Percentiles rank a stretch among this genome's conserved stretches.
These are phyloP conservation scores for Oligia latruncula DNA, from an alignment of 2,888 invertebrate genomes.

Conservation along the genomic window DNA sequence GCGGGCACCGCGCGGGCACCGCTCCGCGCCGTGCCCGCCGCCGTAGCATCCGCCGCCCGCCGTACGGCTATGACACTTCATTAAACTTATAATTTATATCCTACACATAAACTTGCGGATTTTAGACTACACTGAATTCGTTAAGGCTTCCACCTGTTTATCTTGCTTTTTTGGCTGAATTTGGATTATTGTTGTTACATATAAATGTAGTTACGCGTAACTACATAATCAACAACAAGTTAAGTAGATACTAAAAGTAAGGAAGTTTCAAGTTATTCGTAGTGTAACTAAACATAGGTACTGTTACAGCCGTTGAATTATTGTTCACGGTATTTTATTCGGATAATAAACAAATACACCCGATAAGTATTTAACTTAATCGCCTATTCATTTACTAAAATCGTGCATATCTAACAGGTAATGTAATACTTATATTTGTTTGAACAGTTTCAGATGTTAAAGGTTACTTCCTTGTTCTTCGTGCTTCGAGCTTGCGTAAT, in stretches of 20 bases:
- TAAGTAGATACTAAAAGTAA: conserved; percentile 13
- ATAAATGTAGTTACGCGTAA: not conserved
- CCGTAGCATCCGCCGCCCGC: conserved; percentile 15
- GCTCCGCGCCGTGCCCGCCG: not conserved
- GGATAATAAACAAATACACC: conserved; percentile 64
- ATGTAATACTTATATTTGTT: conserved; percentile 84
- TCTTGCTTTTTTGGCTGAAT: not conserved
- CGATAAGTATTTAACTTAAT: conserved; percentile 66
- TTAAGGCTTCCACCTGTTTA: not conserved
- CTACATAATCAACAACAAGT: not conserved
- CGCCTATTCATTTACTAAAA: conserved; percentile 72
- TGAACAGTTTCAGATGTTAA: conserved; percentile 85
- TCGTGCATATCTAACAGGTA: conserved; percentile 84
- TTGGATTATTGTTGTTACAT: not conserved
- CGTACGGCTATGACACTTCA: conserved; percentile 69
- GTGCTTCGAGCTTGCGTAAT: conserved; percentile 81
- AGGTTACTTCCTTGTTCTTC: conserved; percentile 87
- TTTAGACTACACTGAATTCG: conserved; percentile 50
- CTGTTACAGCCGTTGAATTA: conserved; percentile 57
- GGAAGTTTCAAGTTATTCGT: conserved; percentile 6
- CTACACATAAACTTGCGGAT: conserved; percentile 57
- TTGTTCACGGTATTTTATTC: conserved; percentile 68
- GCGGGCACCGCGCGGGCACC: conserved; percentile 13
- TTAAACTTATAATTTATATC: conserved; percentile 72
- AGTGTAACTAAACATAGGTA: conserved; percentile 47